A percentile compares a stretch with the other conserved stretches of the same genome.
These are phyloP conservation scores for Bimastos eiseni DNA, from an alignment of 2,888 invertebrate genomes.

Conservation along the genomic window DNA sequence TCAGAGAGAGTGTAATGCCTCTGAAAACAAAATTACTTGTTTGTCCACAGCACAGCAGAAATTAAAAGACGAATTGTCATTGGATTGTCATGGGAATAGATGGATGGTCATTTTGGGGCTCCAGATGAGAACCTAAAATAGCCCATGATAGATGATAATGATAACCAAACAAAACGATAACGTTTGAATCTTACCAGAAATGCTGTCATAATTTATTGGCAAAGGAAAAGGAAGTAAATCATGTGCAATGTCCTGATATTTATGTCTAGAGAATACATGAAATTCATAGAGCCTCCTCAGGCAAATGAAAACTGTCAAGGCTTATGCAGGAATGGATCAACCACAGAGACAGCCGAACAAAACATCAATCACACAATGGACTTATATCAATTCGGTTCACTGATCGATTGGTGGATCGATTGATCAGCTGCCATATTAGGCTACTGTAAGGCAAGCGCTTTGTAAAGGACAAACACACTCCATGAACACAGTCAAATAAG, in stretches of 20 bases:
- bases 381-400: not conserved
- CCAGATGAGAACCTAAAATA: too few species aligned
- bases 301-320: not conserved
- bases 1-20: not conserved
- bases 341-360: not conserved
- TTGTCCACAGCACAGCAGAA: not conserved
- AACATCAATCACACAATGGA: not conserved
- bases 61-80: too few species aligned
- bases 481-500: not conserved
- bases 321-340: not conserved
- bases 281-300: not conserved
- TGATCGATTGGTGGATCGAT: slow-evolving; percentile 1
- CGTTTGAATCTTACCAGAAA: not conserved
- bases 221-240: not conserved
- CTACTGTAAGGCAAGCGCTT: not conserved
- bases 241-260: not conserved
- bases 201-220: not conserved
- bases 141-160: not conserved
- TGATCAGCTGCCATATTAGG: not conserved
- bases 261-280: not conserved
- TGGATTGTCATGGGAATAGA: too few species aligned
- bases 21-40: not conserved
- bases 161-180: not conserved
- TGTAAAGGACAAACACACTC: not conserved
- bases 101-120: not conserved